phyloP scores from a whole-genome alignment of 2,888 invertebrate species.

The Polietes domitor region DNA sequence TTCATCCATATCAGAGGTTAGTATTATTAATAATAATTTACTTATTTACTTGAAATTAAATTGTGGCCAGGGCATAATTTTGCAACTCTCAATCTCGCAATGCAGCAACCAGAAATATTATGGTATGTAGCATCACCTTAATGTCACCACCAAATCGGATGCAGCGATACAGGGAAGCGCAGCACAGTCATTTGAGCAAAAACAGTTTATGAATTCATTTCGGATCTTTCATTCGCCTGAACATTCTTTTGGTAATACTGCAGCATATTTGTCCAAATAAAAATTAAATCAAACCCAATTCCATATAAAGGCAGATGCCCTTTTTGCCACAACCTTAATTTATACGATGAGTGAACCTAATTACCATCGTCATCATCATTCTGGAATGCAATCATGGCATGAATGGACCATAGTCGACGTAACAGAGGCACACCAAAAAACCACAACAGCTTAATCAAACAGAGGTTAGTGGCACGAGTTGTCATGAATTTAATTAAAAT shows the following conservation, averaged over 20 bases:
- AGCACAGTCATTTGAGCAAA: no score
- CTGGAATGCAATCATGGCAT: conserved; percentile 23
- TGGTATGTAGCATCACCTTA: no score
- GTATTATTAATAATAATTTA: no score
- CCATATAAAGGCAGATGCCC: background rate
- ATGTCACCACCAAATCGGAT: no score
- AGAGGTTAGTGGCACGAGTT: conserved; percentile 53
- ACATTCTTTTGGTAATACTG: background rate
- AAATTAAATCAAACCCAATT: background rate
- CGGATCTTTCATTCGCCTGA: no score
- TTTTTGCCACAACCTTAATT: background rate
- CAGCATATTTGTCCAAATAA: background rate
- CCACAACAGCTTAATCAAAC: conserved; percentile 39
- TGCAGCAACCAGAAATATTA: no score
- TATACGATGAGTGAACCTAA: conserved; percentile 9
- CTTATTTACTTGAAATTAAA: no score
- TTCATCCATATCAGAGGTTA: no score
- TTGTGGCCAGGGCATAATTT: no score
- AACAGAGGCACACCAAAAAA: background rate
- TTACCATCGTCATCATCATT: conserved; percentile 18
- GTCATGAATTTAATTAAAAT: conserved; percentile 44
- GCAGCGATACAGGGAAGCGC: no score
- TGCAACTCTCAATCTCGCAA: no score
- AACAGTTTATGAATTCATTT: background rate
- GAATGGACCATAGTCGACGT: background rate